Base-by-base conservation (phyloP, 2,888 invertebrate genomes). In the Gastrophysa polygoni region DNA sequence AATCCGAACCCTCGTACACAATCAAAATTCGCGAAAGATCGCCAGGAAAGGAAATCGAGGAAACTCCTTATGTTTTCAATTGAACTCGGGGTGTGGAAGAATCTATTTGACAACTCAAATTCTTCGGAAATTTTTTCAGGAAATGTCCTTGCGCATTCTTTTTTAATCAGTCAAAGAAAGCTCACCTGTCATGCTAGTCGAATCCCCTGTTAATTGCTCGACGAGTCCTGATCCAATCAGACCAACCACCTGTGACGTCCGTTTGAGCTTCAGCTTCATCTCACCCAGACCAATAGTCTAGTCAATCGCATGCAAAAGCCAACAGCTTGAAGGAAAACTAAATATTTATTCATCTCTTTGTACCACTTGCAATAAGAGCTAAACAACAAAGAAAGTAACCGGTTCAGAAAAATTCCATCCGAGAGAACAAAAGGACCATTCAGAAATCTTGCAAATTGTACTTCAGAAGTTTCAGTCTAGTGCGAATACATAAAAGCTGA, bases 191-290 rank as follows among this genome's bases (percentile, higher is more conserved):
- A 2, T 17, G 21, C 2, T 3, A 2, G 46, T 11, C 11, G 18
- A 20, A 6, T 2, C 17, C 16, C 10, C 10, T 5, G 18, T 11
- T 20, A 46, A 46, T 38, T 38, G 14, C 14, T 14, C 38, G 10
- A 32, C 32, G 32, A 32, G 7, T 38, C 5, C 21, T 43, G 11
- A 43, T 38, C n/a, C 21, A 43, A 54, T 54, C 16, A 54, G 24
- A 43, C 43, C 54, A 54, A 54, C 54, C 54, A 54, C 54, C 54
- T 54, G 54, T 43, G 14, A n/a, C n/a, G 2, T n/a, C 14, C 6
- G 7, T 3, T 38, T 38, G 4, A 14, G 2, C 38, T n/a, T 2
- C 32, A 32, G 38, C 38, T 38, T 2, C 14, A 4, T 4, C 14
- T 38, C 14, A 2, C 29, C 1, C 10, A 5, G 1, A 32, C 4